Conservation (phyloP, 2,888 invertebrate genomes). For the Heliconius erato region DNA sequence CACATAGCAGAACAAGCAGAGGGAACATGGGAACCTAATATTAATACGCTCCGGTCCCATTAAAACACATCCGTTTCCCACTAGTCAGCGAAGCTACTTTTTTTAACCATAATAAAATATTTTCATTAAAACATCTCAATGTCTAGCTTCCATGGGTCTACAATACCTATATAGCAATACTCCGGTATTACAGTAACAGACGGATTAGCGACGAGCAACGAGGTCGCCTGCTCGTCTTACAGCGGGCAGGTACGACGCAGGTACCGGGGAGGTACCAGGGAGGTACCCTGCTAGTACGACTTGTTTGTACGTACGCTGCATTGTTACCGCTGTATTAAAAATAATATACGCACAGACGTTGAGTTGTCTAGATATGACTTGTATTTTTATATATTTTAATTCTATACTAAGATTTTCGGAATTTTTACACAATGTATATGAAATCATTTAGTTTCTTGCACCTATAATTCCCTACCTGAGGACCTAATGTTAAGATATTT, state of each 20-base stretch:
- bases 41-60: no score
- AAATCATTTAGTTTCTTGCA: no score
- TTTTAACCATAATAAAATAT: not conserved
- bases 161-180: not conserved
- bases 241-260: conserved; percentile 44
- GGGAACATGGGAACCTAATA: no score
- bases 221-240: conserved; percentile 64
- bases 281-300: not conserved
- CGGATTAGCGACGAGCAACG: conserved; percentile 69
- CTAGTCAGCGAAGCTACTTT: no score
- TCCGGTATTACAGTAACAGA: not conserved
- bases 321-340: conserved; percentile 68
- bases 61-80: no score
- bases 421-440: not conserved
- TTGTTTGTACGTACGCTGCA: conserved; percentile 48
- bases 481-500: no score
- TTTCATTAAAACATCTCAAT: not conserved
- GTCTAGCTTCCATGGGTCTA: not conserved
- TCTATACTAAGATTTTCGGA: no score
- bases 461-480: no score
- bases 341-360: conserved; percentile 58
- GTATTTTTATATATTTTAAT: not conserved
- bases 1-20: no score
- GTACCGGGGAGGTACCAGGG: conserved; percentile 19
- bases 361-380: conserved; percentile 43